Evolutionary conservation across 2,888 invertebrate genomes (phyloP).

Genomic region (Miltochrista miniata): DNA sequence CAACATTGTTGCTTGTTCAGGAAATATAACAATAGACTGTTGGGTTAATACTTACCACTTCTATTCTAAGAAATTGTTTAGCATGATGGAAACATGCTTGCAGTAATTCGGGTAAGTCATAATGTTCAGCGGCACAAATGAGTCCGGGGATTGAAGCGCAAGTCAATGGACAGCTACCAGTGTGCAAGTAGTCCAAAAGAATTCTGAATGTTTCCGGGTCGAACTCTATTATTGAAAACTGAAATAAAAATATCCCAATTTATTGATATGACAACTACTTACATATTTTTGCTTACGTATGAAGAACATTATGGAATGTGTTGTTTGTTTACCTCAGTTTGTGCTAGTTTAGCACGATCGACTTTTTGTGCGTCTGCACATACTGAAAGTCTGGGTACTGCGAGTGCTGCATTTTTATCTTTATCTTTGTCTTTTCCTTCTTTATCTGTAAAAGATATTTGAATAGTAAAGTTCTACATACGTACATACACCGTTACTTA

Average conservation of each 20-base stretch:
- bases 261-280: background rate
- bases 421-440: conserved; percentile 91
- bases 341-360: conserved; percentile 94
- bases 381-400: conserved; percentile 94
- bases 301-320: background rate
- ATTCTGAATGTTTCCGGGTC: conserved; percentile 97
- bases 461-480: background rate
- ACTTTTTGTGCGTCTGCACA: conserved; percentile 98
- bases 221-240: conserved; percentile 97
- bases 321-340: conserved; percentile 88
- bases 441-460: conserved; percentile 84
- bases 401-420: conserved; percentile 90
- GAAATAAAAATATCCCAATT: conserved; percentile 43
- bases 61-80: conserved; percentile 95
- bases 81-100: conserved; percentile 98
- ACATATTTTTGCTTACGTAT: background rate
- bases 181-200: conserved; percentile 95
- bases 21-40: background rate
- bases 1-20: background rate
- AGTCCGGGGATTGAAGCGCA: conserved; percentile 96
- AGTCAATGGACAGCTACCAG: conserved; percentile 95
- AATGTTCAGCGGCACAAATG: conserved; percentile 97
- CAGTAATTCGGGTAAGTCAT: conserved; percentile 94
- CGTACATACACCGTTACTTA: background rate
- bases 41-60: conserved; percentile 86